These are phyloP conservation scores for Macquaria ambigua DNA, from an alignment of 2,113 vertebrate genomes.

Conservation along the genomic window DNA sequence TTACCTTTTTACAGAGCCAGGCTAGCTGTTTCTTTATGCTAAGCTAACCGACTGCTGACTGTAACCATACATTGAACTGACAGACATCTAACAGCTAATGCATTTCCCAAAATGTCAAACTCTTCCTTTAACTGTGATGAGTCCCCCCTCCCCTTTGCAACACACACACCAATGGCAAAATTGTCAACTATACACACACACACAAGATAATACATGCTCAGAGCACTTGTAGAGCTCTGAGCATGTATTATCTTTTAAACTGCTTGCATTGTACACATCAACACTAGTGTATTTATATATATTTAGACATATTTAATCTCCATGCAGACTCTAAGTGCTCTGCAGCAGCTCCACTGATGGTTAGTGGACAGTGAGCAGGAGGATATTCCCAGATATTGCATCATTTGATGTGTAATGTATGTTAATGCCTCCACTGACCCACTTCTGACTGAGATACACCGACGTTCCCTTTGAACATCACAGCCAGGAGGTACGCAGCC, in stretches of 20 bases:
- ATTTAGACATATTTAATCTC: not conserved
- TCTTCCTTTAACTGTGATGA: constrained; percentile 8
- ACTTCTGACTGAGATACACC: constrained; percentile 70
- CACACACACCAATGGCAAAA: constrained; percentile 5
- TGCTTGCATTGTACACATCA: not conserved
- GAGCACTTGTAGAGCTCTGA: too few relatives aligned
- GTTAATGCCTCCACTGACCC: constrained; percentile 76
- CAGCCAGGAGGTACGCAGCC: constrained; percentile 54
- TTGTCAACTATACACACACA: not conserved
- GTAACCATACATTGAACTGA: not conserved
- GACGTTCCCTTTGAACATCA: constrained; percentile 63
- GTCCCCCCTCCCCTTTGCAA: not conserved
- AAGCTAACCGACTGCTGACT: not conserved
- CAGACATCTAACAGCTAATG: not conserved
- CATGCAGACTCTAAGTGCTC: not conserved
- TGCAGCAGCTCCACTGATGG: constrained; percentile 19
- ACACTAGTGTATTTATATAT: not conserved
- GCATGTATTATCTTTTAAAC: constrained; percentile 1
- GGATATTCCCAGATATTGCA: constrained; percentile 60
- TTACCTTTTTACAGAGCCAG: too few relatives aligned
- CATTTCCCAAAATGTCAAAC: not conserved
- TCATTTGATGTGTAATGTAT: constrained; percentile 66
- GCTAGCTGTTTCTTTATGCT: not conserved
- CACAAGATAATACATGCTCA: not conserved
- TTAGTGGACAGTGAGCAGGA: constrained; percentile 12